A percentile compares a stretch with the other conserved stretches of the same genome.
These are phyloP conservation scores for Sternotherus odoratus DNA, from an alignment of 2,797 vertebrate genomes.

Conservation along the genomic window DNA sequence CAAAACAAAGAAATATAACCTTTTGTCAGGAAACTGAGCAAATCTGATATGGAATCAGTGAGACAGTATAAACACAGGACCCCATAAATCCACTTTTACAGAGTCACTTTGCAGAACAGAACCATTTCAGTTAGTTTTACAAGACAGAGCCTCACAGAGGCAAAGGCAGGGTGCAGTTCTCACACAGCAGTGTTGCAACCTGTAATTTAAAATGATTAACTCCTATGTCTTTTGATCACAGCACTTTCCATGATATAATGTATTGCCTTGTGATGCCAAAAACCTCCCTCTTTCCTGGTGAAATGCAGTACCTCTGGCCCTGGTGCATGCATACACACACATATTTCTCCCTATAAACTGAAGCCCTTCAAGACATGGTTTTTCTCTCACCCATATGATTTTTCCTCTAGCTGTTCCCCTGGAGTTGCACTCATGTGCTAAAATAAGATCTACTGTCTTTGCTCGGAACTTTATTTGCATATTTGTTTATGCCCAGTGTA, in stretches of 20 bases:
- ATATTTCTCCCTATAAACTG: constrained; percentile 46
- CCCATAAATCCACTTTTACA: constrained; percentile 8
- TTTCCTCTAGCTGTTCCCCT: constrained; percentile 52
- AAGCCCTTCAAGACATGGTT: constrained; percentile 35
- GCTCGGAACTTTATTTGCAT: constrained; percentile 46
- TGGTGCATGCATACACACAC: neutral
- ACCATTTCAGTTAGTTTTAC: constrained; percentile 49
- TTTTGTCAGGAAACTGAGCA: constrained; percentile 40
- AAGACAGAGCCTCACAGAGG: neutral
- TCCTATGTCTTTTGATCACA: neutral
- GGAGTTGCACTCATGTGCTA: constrained; percentile 5
- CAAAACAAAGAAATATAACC: neutral
- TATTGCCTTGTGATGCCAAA: neutral
- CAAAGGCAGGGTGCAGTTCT: constrained; percentile 17
- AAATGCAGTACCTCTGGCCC: constrained; percentile 48
- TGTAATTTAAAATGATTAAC: constrained; percentile 34
- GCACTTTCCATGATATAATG: neutral
- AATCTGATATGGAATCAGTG: constrained; percentile 44
- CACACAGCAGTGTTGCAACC: neutral
- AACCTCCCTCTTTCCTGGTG: constrained; percentile 55
- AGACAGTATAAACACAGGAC: constrained; percentile 9
- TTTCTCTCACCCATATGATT: constrained; percentile 45
- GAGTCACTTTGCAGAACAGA: neutral
- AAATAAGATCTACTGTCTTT: constrained; percentile 57
- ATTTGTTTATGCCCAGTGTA: constrained; percentile 33